Base-by-base conservation (phyloP, 2,888 invertebrate species). In the Chrysolina oricalcia region DNA sequence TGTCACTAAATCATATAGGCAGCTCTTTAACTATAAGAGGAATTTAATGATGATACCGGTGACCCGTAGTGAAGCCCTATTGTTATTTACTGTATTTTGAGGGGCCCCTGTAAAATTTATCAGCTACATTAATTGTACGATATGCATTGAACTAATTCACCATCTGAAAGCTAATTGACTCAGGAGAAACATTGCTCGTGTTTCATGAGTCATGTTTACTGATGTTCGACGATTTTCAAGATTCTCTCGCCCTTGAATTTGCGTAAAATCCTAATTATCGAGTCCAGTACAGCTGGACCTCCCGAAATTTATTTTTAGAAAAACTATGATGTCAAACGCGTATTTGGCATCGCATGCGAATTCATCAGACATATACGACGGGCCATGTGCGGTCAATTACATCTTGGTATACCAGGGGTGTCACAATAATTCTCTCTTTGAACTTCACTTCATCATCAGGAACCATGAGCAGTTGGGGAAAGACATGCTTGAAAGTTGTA, bases 241-340 rank as follows among this genome's bases (percentile, higher is more conserved):
- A 62, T 40, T 19, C 23, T 67, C 21, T 41, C 23, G 71, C 50
- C 74, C 71, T 74, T 74, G 70, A 67, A 50, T 71, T 62, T 21
- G 50, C 67, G 62, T 66, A 50, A 68, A 70, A 74, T 71, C 71
- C 40, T 53, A 67, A 23, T 53, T 70, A 43, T 48, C 70, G 68
- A 68, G 40, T 68, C 27, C n/a, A 40, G 68, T 53, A 41, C 40
- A 19, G 35, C 53, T 53, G 50, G 48, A 66, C 59, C 56, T 62
- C 65, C 59, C 65, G 62, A 74, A 65, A 70, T 53, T 23, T 74
- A 74, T 74, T 74, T 74, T 74, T 74, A 74, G 74, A 62, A 63
- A 71, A 67, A 70, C 46, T 67, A 67, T 74, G 74, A 70, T 70
- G 74, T 74, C 65, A 67, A 67, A 67, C 59, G 48, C 64, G 59